phyloP scores from a whole-genome alignment of 2,888 invertebrate species.

The Piscicola geometra region DNA sequence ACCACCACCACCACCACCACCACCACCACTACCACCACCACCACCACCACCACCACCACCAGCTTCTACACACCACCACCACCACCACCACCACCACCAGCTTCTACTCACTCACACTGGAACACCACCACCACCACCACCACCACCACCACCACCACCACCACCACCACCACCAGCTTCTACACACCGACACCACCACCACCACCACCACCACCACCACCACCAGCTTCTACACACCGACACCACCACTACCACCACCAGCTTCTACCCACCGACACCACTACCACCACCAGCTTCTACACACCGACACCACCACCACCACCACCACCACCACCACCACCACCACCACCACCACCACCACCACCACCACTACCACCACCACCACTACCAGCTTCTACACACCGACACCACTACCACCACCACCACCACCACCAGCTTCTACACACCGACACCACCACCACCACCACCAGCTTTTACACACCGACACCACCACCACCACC shows the following conservation, averaged over 20 bases:
- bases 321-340: slow-evolving; percentile 75
- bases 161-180: slow-evolving; percentile 61
- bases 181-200: slow-evolving; percentile 91
- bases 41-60: slow-evolving; percentile 26
- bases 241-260: slow-evolving; percentile 59
- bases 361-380: slow-evolving; percentile 80
- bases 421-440: slow-evolving; percentile 63
- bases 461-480: slow-evolving; percentile 70
- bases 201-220: neutral
- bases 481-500: slow-evolving; percentile 65
- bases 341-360: slow-evolving; percentile 59
- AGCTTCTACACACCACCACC: slow-evolving; percentile 88
- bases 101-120: slow-evolving; percentile 92
- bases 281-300: slow-evolving; percentile 66
- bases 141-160: too few relatives aligned
- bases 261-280: slow-evolving; percentile 85
- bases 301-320: slow-evolving; percentile 69
- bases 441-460: slow-evolving; percentile 73
- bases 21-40: too few relatives aligned
- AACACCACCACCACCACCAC: slow-evolving; percentile 96
- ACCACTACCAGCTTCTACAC: slow-evolving; percentile 70
- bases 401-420: slow-evolving; percentile 78
- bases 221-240: slow-evolving; percentile 78
- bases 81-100: slow-evolving; percentile 49
- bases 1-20: slow-evolving; percentile 70